phyloP scores from a whole-genome alignment of 1,140 invertebrate genomes.

The Bradysia coprophila region DNA sequence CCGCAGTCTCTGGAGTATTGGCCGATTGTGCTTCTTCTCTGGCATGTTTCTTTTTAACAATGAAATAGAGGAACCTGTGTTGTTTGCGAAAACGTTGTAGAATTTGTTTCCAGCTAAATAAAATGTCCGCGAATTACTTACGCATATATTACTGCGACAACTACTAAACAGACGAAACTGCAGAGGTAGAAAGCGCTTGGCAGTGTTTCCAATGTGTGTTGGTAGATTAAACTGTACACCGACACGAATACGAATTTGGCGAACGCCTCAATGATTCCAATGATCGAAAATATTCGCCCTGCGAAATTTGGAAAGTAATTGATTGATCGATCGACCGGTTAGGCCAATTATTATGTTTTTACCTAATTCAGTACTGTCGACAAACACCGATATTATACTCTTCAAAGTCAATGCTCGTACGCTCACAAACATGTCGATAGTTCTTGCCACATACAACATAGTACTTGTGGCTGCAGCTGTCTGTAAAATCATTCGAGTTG shows the following conservation, averaged over 20 bases:
- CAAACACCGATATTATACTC: constrained; percentile 19
- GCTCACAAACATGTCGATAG: constrained; percentile 19
- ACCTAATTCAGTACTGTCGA: constrained; percentile 19
- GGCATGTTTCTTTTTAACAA: constrained; percentile 2
- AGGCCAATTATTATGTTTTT: too few relatives aligned
- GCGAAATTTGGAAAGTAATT: background rate
- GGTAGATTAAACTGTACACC: constrained; percentile 16
- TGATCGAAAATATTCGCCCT: constrained; percentile 23
- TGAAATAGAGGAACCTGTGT: background rate
- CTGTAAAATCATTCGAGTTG: background rate
- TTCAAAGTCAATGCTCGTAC: constrained; percentile 21
- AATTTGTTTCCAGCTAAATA: background rate
- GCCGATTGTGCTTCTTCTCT: too few relatives aligned
- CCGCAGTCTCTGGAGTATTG: too few relatives aligned
- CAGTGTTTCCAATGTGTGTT: constrained; percentile 14
- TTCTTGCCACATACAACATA: constrained; percentile 15
- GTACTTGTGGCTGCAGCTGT: background rate
- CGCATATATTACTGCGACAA: constrained; percentile 20
- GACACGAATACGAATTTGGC: constrained; percentile 19
- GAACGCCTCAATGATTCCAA: constrained; percentile 20
- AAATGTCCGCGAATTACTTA: constrained; percentile 8
- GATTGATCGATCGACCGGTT: too few relatives aligned
- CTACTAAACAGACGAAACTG: constrained; percentile 19
- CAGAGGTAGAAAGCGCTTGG: constrained; percentile 20
- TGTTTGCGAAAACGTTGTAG: background rate